These are phyloP conservation scores for Dendrolimus houi DNA, from an alignment of 2,888 invertebrate genomes.

Conservation along the genomic window DNA sequence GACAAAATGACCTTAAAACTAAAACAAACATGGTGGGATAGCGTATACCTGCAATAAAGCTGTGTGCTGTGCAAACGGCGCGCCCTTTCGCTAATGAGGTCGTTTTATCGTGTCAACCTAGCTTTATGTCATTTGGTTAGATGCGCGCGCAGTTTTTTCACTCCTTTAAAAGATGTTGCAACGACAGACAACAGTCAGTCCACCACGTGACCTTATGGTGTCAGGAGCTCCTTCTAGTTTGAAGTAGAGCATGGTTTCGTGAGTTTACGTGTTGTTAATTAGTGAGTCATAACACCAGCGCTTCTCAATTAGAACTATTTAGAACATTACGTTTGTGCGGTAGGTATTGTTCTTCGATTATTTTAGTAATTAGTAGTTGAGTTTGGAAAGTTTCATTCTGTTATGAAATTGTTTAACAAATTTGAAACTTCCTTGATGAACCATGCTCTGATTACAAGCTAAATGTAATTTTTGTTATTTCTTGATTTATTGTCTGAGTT, in stretches of 20 bases:
- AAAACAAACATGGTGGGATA: constrained; percentile 67
- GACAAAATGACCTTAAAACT: constrained; percentile 65
- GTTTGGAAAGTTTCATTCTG: not conserved
- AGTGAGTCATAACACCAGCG: not conserved
- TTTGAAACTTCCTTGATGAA: not conserved
- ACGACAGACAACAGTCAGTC: constrained; percentile 40
- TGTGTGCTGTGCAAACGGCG: constrained; percentile 48
- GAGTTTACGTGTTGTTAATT: not conserved
- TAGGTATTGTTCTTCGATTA: not conserved
- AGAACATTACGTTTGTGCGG: not conserved
- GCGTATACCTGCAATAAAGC: constrained; percentile 61
- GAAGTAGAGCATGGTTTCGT: constrained; percentile 10
- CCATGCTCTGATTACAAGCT: no score
- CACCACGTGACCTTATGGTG: constrained; percentile 34
- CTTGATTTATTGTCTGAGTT: no score
- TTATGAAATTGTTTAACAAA: not conserved
- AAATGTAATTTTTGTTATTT: no score
- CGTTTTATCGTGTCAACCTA: constrained; percentile 61
- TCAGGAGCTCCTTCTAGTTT: constrained; percentile 22
- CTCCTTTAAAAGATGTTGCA: constrained; percentile 55
- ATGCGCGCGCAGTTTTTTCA: constrained; percentile 65
- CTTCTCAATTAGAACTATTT: not conserved
- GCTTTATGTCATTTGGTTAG: constrained; percentile 61
- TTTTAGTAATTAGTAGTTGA: not conserved
- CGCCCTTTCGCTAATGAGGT: constrained; percentile 72